Evolutionary conservation across 2,888 invertebrate genomes (phyloP).

Genomic region (Cremastinae sp.): DNA sequence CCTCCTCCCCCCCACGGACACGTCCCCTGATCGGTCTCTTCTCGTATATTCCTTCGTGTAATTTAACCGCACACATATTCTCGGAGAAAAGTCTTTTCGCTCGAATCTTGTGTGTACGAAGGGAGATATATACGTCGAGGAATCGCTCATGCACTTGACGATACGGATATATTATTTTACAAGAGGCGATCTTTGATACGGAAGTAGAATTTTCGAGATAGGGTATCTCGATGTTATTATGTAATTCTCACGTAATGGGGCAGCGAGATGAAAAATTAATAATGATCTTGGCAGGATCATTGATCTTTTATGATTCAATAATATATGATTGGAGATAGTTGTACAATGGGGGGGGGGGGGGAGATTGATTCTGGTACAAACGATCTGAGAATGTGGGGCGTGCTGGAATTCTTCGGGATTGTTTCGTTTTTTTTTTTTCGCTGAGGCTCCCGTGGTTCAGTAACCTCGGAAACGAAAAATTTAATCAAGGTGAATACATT

Average conservation of each 20-base stretch:
- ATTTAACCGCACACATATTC: constrained; percentile 41
- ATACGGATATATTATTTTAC: constrained; percentile 12
- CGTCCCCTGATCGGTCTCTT: constrained; percentile 41
- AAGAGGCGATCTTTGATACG: constrained; percentile 23
- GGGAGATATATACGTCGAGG: background rate
- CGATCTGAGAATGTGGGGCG: constrained; percentile 13
- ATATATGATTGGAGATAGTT: constrained; percentile 42
- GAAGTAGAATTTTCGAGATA: constrained; percentile 27
- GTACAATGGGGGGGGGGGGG: constrained; percentile 29
- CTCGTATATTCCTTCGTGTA: constrained; percentile 37
- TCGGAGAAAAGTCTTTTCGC: background rate
- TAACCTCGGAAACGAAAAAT: too few relatives aligned
- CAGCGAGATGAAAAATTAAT: constrained; percentile 37
- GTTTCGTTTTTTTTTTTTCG: too few relatives aligned
- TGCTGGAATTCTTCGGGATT: too few relatives aligned
- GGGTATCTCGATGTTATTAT: constrained; percentile 43
- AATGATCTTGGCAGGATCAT: constrained; percentile 18
- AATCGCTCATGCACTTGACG: background rate
- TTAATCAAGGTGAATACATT: too few relatives aligned
- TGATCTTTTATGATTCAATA: constrained; percentile 53
- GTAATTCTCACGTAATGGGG: constrained; percentile 43
- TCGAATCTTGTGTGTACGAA: background rate
- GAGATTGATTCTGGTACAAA: constrained; percentile 10
- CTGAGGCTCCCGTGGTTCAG: too few relatives aligned
- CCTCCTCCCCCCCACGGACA: too few relatives aligned